Percentiles rank a stretch among this genome's conserved stretches.
Evolutionary conservation across 2,888 invertebrate genomes (phyloP).

Genomic region (Ctena decussata): DNA sequence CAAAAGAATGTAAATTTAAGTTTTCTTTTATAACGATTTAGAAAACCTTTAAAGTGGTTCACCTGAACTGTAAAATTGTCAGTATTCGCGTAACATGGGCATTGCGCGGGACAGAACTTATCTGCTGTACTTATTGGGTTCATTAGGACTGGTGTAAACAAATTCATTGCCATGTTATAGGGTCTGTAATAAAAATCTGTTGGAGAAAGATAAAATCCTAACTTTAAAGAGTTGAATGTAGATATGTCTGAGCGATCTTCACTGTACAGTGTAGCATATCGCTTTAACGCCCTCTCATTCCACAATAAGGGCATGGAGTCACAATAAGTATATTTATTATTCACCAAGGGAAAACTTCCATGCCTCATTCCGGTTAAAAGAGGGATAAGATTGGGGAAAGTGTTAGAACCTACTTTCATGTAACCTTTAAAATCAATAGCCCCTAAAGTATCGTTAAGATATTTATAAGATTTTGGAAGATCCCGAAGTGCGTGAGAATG

Average conservation of each 20-base stretch:
- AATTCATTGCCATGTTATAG: no score
- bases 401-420: conserved; percentile 66
- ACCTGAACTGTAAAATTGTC: no score
- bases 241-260: conserved; percentile 91
- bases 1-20: conserved; percentile 94
- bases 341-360: no score
- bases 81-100: conserved; percentile 90
- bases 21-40: conserved; percentile 89
- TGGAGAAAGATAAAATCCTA: no score
- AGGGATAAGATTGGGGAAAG: conserved; percentile 65
- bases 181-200: no score
- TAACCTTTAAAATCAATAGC: no score
- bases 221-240: no score
- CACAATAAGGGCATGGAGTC: conserved; percentile 91
- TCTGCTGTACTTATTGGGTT: conserved; percentile 37
- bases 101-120: not conserved
- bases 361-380: no score
- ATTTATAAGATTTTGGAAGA: no score
- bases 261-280: conserved; percentile 88
- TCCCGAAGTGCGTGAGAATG: conserved; percentile 57
- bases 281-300: conserved; percentile 92
- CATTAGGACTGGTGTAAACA: conserved; percentile 86
- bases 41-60: no score
- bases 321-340: conserved; percentile 22
- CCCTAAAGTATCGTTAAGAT: no score